phyloP scores from a whole-genome alignment of 2,888 invertebrate species.

The Norana najaformis region DNA sequence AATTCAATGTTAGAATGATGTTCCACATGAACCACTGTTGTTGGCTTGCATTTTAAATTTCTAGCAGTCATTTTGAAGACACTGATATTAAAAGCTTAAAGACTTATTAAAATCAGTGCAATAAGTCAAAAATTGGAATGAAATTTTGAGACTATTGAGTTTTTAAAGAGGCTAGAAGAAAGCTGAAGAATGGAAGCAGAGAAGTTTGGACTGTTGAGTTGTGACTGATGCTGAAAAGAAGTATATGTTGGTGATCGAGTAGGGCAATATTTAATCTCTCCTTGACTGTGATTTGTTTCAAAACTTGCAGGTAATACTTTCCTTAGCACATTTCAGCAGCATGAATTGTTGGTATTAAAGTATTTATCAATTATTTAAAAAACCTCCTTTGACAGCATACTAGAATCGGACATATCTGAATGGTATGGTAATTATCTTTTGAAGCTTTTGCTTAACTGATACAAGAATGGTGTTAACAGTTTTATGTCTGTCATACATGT shows the following conservation, averaged over 20 bases:
- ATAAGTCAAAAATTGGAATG: background rate
- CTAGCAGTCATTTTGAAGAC: background rate
- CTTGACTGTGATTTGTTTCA: background rate
- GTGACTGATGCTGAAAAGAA: background rate
- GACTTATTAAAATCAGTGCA: too few relatives aligned
- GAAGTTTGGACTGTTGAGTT: background rate
- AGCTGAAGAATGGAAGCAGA: background rate
- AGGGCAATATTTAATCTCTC: background rate
- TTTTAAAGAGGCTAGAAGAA: background rate
- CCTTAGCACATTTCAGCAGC: background rate
- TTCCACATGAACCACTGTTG: background rate
- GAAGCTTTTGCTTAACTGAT: background rate
- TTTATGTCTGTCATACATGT: background rate
- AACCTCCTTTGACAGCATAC: background rate
- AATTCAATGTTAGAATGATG: background rate
- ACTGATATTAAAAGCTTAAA: too few relatives aligned
- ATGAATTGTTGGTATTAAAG: background rate
- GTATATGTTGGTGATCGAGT: background rate
- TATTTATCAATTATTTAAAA: background rate
- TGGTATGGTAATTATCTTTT: background rate
- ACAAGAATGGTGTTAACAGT: background rate
- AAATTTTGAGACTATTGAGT: background rate
- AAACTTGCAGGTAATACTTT: background rate
- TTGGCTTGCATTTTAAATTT: background rate
- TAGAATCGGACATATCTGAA: slow-evolving; percentile 13